Evolutionary conservation across 2,888 invertebrate species (phyloP).

Genomic region (Schizaphis graminum): DNA sequence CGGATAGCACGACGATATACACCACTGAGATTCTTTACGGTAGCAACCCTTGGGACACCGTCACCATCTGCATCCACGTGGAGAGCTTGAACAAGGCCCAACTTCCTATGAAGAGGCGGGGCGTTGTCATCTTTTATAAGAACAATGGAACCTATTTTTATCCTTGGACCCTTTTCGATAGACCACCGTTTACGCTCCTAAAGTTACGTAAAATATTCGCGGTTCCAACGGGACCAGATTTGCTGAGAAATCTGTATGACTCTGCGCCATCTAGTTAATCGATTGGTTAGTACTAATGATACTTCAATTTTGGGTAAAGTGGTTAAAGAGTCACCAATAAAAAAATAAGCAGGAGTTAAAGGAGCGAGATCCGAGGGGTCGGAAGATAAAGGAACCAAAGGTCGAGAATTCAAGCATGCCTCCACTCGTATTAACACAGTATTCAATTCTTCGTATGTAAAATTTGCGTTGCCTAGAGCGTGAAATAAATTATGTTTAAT

Average conservation of each 20-base stretch:
- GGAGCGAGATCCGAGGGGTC: neutral
- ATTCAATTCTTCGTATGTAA: conserved; percentile 67
- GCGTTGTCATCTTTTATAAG: conserved; percentile 13
- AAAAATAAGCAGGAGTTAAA: conserved; percentile 35
- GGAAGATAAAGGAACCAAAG: conserved; percentile 47
- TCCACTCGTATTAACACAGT: conserved; percentile 66
- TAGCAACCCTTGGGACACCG: neutral
- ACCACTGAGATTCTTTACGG: neutral
- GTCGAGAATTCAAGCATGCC: conserved; percentile 67
- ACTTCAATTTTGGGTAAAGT: neutral
- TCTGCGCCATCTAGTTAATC: neutral
- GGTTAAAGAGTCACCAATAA: neutral
- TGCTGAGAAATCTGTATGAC: neutral
- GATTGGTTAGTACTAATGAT: neutral
- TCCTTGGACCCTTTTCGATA: neutral
- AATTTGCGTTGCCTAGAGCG: conserved; percentile 51
- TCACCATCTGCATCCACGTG: neutral
- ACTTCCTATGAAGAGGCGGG: conserved; percentile 4
- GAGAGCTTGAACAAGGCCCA: neutral
- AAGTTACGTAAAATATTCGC: conserved; percentile 20
- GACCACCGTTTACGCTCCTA: conserved; percentile 21
- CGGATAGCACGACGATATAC: neutral
- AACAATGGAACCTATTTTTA: neutral
- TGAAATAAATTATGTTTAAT: conserved; percentile 67
- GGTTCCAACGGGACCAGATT: conserved; percentile 5